These are phyloP conservation scores for Brachionus calyciflorus DNA, from an alignment of 1,140 invertebrate species.

Conservation along the genomic window DNA sequence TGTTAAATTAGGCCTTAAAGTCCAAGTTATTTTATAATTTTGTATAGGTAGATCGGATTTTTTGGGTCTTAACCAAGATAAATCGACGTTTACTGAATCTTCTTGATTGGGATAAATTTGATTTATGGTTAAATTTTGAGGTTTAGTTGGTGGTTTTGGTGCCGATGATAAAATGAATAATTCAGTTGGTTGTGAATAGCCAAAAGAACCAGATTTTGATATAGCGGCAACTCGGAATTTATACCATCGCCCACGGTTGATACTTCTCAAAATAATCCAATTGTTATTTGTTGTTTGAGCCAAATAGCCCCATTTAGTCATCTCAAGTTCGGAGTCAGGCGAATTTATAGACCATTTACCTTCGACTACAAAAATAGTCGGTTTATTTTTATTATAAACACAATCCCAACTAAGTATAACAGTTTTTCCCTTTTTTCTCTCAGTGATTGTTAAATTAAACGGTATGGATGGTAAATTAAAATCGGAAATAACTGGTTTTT, in stretches of 20 bases:
- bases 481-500: not conserved
- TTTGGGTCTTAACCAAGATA: slow-evolving; percentile 4
- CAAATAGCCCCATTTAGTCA: slow-evolving; percentile 47
- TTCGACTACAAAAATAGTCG: slow-evolving; percentile 36
- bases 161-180: slow-evolving; percentile 22
- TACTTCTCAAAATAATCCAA: slow-evolving; percentile 22
- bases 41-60: slow-evolving; percentile 19
- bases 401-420: slow-evolving; percentile 29
- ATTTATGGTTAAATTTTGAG: slow-evolving; percentile 36
- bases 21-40: slow-evolving; percentile 21
- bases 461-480: slow-evolving; percentile 12
- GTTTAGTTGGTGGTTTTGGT: slow-evolving; percentile 17
- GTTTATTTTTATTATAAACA: not conserved
- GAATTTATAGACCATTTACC: slow-evolving; percentile 15
- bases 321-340: not conserved
- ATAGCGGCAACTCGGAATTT: slow-evolving; percentile 38
- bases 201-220: slow-evolving; percentile 10
- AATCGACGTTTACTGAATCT: not conserved
- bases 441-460: slow-evolving; percentile 17
- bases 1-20: not conserved
- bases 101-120: not conserved
- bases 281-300: slow-evolving; percentile 16
- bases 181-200: slow-evolving; percentile 15
- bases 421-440: slow-evolving; percentile 27
- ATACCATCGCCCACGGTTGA: slow-evolving; percentile 32